Conservation (phyloP, 2,888 invertebrate species). For the Nyleta sp. region DNA sequence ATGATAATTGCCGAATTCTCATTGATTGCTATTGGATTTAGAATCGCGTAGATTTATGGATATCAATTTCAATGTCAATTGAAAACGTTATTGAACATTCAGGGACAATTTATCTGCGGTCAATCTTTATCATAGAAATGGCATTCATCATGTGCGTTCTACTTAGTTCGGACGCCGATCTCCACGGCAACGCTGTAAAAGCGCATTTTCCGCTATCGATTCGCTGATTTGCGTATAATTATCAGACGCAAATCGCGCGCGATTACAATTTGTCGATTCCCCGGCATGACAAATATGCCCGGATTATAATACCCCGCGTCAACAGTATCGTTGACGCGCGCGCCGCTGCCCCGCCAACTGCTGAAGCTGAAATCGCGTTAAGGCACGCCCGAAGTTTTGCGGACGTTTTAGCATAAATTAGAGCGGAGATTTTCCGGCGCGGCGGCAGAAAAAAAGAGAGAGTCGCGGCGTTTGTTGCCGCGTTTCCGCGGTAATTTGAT, state of each 20-base stretch:
- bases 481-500: no score
- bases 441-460: background rate
- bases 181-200: background rate
- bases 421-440: background rate
- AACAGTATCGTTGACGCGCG: conserved; percentile 7
- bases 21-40: conserved; percentile 38
- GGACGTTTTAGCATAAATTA: conserved; percentile 3
- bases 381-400: background rate
- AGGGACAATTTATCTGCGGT: conserved; percentile 40
- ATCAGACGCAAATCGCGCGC: conserved; percentile 29
- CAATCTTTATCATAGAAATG: conserved; percentile 46
- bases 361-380: conserved; percentile 6
- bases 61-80: conserved; percentile 50
- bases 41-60: conserved; percentile 31
- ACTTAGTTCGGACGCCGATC: conserved; percentile 12
- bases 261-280: conserved; percentile 27
- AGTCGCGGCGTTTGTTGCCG: no score
- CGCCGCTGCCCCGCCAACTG: background rate
- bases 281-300: conserved; percentile 27
- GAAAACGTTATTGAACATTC: conserved; percentile 37
- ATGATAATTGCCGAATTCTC: conserved; percentile 41
- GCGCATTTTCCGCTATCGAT: conserved; percentile 34
- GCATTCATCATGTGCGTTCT: conserved; percentile 19
- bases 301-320: conserved; percentile 20
- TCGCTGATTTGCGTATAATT: conserved; percentile 36